phyloP scores from a whole-genome alignment of 1,140 invertebrate species.

The Hyposmocoma kahamanoa region DNA sequence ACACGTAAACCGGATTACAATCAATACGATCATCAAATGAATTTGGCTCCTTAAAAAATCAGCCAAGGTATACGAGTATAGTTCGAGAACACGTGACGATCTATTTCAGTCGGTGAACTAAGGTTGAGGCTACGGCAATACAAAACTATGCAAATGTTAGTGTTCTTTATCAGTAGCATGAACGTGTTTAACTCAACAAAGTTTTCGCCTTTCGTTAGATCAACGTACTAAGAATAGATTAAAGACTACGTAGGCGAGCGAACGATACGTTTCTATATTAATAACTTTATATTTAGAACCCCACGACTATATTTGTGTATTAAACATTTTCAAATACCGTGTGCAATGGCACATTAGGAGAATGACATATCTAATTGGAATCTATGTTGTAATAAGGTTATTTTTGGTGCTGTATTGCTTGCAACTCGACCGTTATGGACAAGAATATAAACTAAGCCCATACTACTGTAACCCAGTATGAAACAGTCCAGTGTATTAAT shows the following conservation, averaged over 20 bases:
- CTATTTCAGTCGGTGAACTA: neutral
- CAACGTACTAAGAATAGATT: constrained; percentile 1
- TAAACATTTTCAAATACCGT: neutral
- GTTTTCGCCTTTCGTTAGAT: too few species aligned
- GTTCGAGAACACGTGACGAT: neutral
- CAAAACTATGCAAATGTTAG: too few species aligned
- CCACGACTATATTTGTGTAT: neutral
- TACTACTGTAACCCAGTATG: too few species aligned
- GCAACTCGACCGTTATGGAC: too few species aligned
- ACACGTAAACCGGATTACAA: too few species aligned
- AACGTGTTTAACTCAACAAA: too few species aligned
- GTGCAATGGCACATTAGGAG: neutral
- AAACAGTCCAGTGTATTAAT: too few species aligned
- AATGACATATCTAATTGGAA: neutral
- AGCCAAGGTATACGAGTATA: neutral
- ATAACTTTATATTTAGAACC: constrained; percentile 1
- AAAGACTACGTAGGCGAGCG: neutral
- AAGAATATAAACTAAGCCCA: too few species aligned
- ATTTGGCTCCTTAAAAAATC: neutral
- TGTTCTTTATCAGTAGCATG: too few species aligned
- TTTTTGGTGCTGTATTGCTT: neutral
- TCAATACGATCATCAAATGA: too few species aligned
- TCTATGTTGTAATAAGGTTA: neutral
- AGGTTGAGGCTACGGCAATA: constrained; percentile 2
- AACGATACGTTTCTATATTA: constrained; percentile 3